Evolutionary conservation across 1,140 invertebrate species (phyloP).

Genomic region (Neodiprion lecontei): DNA sequence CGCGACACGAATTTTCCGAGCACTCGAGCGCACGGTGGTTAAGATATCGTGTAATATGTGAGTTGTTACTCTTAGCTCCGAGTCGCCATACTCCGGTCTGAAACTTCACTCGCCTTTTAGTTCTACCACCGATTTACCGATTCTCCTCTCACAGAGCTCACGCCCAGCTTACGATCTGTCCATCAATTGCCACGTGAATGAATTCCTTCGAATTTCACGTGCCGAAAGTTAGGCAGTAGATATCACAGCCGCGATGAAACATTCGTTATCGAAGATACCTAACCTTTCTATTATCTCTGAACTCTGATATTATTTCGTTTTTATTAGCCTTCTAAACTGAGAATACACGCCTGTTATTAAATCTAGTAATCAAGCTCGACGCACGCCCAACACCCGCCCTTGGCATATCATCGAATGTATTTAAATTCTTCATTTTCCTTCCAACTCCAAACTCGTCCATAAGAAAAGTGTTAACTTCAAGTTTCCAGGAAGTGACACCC

Average conservation of each 20-base stretch:
- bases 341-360: too few relatives aligned
- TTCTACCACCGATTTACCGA: not conserved
- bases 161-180: not conserved
- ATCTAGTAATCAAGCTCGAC: too few relatives aligned
- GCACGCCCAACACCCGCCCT: too few relatives aligned
- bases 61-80: not conserved
- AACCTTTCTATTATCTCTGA: not conserved
- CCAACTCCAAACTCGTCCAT: not conserved
- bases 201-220: not conserved
- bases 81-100: constrained; percentile 11
- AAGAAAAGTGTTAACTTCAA: not conserved
- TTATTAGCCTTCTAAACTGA: too few relatives aligned
- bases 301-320: not conserved
- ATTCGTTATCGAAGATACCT: not conserved
- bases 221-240: not conserved
- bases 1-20: not conserved
- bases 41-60: not conserved
- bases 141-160: not conserved
- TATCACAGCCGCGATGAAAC: not conserved
- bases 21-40: not conserved
- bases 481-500: constrained; percentile 6
- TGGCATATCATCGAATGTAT: too few relatives aligned
- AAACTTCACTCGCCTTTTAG: not conserved
- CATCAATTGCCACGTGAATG: not conserved
- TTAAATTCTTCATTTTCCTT: too few relatives aligned